phyloP scores from a whole-genome alignment of 2,113 vertebrate genomes.

The Amphiprion percula region DNA sequence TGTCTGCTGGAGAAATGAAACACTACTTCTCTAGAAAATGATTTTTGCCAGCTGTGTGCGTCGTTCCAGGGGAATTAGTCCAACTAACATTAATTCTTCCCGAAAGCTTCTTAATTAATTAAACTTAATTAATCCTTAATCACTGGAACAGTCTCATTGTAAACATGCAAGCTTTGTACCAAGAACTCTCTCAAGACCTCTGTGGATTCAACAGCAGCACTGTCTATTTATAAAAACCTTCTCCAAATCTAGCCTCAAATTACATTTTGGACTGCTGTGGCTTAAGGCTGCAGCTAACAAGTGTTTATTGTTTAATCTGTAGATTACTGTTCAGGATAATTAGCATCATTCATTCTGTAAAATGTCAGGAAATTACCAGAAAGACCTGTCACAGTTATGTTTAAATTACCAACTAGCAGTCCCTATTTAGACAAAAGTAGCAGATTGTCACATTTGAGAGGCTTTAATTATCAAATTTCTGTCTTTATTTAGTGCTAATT shows the following conservation, averaged over 20 bases:
- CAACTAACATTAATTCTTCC: constrained; percentile 41
- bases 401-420: no score
- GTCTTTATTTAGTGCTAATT: neutral
- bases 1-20: neutral
- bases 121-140: constrained; percentile 54
- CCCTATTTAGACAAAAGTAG: no score
- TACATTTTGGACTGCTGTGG: neutral
- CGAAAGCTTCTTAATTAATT: constrained; percentile 57
- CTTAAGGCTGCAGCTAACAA: neutral
- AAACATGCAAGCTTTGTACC: constrained; percentile 42
- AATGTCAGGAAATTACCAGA: neutral
- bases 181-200: constrained; percentile 1
- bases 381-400: no score
- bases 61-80: constrained; percentile 17
- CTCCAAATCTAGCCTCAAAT: neutral
- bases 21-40: neutral
- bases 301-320: neutral
- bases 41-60: constrained; percentile 12
- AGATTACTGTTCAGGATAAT: constrained; percentile 2
- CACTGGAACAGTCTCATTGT: constrained; percentile 29
- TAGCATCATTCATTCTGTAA: neutral
- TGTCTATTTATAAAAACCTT: neutral
- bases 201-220: neutral
- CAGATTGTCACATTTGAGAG: no score
- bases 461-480: no score